Evolutionary conservation across 2,888 invertebrate genomes (phyloP).

Genomic region (Carterocephalus palaemon): DNA sequence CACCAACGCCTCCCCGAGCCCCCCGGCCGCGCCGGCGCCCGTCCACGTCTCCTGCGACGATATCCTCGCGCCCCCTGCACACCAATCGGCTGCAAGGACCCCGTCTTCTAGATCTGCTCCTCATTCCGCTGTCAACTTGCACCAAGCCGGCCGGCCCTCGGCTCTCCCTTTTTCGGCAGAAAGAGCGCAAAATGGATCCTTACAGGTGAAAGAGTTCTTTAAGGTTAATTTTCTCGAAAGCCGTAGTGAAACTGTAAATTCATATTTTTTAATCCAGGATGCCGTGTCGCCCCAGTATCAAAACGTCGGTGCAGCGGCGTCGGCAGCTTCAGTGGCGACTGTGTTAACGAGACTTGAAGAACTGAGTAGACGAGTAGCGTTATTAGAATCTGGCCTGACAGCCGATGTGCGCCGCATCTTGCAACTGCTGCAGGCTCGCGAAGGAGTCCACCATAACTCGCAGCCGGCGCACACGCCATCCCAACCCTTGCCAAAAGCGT

Average conservation of each 20-base stretch:
- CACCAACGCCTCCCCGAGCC: conserved; percentile 80
- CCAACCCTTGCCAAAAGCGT: conserved; percentile 61
- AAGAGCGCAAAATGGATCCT: conserved; percentile 46
- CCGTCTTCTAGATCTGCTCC: conserved; percentile 71
- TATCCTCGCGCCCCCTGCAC: conserved; percentile 61
- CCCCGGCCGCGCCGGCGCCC: conserved; percentile 66
- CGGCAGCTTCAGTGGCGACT: conserved; percentile 67
- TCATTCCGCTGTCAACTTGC: conserved; percentile 69
- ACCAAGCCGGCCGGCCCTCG: conserved; percentile 65
- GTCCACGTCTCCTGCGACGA: conserved; percentile 72
- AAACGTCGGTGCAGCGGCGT: conserved; percentile 60
- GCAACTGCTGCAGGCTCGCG: conserved; percentile 79
- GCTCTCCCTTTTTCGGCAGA: conserved; percentile 57
- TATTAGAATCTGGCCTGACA: conserved; percentile 85
- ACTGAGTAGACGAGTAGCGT: conserved; percentile 82
- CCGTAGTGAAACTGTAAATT: not conserved
- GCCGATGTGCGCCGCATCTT: conserved; percentile 86
- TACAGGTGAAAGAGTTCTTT: conserved; percentile 40
- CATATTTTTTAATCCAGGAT: conserved; percentile 47
- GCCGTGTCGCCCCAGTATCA: conserved; percentile 70
- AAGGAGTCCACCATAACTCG: conserved; percentile 44
- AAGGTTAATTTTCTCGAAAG: conserved; percentile 11
- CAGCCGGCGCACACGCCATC: conserved; percentile 61
- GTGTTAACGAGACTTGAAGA: conserved; percentile 84
- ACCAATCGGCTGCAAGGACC: conserved; percentile 50